Evolutionary conservation across 2,797 vertebrate genomes (phyloP).

Genomic region (Masticophis lateralis): DNA sequence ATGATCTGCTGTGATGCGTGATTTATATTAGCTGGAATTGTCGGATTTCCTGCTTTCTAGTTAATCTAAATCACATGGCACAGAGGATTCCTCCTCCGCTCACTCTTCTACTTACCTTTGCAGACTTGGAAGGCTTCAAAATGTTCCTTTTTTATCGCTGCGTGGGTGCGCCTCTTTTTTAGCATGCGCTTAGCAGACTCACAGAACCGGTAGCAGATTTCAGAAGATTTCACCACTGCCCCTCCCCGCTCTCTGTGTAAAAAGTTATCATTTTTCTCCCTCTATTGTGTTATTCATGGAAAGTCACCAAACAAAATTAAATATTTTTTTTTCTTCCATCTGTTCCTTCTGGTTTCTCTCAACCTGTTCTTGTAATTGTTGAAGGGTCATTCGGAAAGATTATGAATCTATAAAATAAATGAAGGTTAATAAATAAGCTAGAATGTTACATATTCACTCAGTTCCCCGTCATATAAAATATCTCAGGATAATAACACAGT

Average conservation of each 20-base stretch:
- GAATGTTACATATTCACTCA: neutral
- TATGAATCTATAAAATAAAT: neutral
- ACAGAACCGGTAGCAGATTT: no score
- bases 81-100: no score
- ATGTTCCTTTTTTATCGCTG: no score
- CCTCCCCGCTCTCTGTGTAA: neutral
- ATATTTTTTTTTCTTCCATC: neutral
- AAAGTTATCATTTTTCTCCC: neutral
- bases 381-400: neutral
- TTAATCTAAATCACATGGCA: no score
- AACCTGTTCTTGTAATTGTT: neutral
- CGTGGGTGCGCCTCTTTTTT: no score
- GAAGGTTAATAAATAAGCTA: neutral
- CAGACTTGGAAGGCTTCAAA: no score
- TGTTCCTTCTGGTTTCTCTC: neutral
- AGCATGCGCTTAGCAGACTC: no score
- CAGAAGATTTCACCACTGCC: no score
- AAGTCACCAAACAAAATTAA: neutral
- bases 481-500: neutral
- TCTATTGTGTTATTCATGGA: neutral
- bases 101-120: no score
- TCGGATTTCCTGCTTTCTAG: no score
- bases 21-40: no score
- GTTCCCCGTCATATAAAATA: neutral
- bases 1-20: no score